Base-by-base conservation (phyloP, 2,888 invertebrate species). In the Idaea biselata region DNA sequence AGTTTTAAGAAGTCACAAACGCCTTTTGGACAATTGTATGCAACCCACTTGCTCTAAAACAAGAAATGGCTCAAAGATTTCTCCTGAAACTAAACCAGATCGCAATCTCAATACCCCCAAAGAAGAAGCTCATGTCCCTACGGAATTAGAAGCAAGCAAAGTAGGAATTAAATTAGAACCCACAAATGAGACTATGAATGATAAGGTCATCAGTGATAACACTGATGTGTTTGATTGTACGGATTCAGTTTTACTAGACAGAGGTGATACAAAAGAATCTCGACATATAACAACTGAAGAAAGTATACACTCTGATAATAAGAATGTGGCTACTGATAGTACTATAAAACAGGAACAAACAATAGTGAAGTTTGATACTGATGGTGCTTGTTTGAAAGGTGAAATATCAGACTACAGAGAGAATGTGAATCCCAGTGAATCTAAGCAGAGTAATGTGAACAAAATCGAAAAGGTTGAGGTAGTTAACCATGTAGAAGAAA, bases 1-100 rank as follows among this genome's bases (percentile, higher is more conserved):
- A 74, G 94, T 93, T 60, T 84, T 95, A 74, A 89, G 95, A 72
- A 95, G 93, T 85, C 94, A 95, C 78, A 94, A 94, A 84, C 91
- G 93, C 68, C 88, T 94, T 58, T 73, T 87, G 63, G 91, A 91
- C 61, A 79, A 80, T 60, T 83, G 83, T 70, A 70, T 75, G 57
- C 88, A 81, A 60, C 73, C 82, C 59, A 73, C 79, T 71, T 86
- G 79, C 76, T 70, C 79, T 63, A 93, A 88, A 82, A 67, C 76
- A 25, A 87, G 82, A 80, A 81, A 67, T 68, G 69, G 73, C 68
- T 72, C 80, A 54, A 91, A 89, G 79, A 66, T 70, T 60, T 68
- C 68, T 67, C 73, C 76, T 58, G 91, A 89, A 62, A 67, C 70
- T 67, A 90, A 90, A 76, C 69, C 74, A 58, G 84, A 82, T 67